Percentiles rank a stretch among this genome's conserved stretches.
Conservation (phyloP, 2,113 vertebrate genomes). For the Myrmophylax atrothorax region DNA sequence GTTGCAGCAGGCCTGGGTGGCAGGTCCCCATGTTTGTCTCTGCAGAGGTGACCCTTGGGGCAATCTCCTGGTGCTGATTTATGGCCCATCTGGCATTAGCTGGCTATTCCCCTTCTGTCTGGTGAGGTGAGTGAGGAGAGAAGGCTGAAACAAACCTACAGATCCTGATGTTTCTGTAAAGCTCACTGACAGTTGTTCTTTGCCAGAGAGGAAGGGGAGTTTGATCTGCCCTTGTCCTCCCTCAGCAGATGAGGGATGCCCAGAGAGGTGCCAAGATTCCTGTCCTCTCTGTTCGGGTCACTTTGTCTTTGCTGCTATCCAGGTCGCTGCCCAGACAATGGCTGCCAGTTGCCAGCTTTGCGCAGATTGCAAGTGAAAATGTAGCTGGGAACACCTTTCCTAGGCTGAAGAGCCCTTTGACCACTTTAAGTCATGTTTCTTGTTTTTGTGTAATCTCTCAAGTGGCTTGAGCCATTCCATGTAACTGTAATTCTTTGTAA, state of each 20-base stretch:
- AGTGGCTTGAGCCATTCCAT: background rate
- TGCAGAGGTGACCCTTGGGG: background rate
- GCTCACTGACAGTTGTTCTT: background rate
- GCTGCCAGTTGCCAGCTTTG: background rate
- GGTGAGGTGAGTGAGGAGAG: background rate
- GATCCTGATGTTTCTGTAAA: background rate
- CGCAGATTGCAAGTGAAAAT: background rate
- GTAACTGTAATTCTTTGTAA: background rate
- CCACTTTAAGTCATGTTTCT: background rate
- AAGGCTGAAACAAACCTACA: background rate
- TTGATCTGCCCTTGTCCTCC: background rate
- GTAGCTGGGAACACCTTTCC: background rate
- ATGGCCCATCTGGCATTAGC: background rate
- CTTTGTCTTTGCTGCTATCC: slow-evolving; percentile 8
- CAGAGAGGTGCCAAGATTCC: background rate
- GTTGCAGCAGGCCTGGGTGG: background rate
- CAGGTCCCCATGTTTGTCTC: background rate
- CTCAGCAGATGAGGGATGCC: background rate
- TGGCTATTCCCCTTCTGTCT: background rate
- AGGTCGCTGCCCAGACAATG: background rate
- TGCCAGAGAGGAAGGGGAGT: background rate
- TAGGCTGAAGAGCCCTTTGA: background rate
- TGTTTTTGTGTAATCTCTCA: background rate
- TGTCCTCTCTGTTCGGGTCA: background rate
- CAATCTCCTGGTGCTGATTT: background rate